Percentiles rank a stretch among this genome's conserved stretches.
These are phyloP conservation scores for Discoglossus pictus DNA, from an alignment of 2,797 vertebrate species.

Conservation along the genomic window DNA sequence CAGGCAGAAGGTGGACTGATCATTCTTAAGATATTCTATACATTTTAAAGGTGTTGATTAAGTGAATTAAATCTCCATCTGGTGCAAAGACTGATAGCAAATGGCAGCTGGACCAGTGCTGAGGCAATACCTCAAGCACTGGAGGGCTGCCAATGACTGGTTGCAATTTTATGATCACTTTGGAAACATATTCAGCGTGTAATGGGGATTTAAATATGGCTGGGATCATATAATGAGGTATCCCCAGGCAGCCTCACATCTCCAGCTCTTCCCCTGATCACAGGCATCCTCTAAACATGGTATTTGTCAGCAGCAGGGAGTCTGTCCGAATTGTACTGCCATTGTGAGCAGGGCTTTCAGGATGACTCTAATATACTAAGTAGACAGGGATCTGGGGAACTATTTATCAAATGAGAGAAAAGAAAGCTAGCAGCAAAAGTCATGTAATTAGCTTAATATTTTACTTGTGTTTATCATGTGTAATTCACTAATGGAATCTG, in stretches of 20 bases:
- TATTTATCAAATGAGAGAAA: constrained; percentile 31
- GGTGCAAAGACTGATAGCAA: constrained; percentile 67
- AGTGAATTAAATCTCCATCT: constrained; percentile 67
- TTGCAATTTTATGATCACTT: constrained; percentile 69
- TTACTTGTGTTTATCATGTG: constrained; percentile 26
- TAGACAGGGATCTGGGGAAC: constrained; percentile 13
- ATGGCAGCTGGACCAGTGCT: constrained; percentile 64
- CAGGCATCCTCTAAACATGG: constrained; percentile 34
- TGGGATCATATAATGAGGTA: constrained; percentile 63
- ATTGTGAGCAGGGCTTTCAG: background rate
- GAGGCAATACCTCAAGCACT: constrained; percentile 65
- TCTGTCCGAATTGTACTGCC: constrained; percentile 19
- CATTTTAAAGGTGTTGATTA: constrained; percentile 67
- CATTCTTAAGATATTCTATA: constrained; percentile 41
- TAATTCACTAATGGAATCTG: constrained; percentile 27
- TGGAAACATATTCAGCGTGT: constrained; percentile 60
- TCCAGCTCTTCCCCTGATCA: constrained; percentile 33
- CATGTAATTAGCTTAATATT: constrained; percentile 35
- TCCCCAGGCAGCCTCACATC: constrained; percentile 45
- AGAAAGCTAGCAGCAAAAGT: constrained; percentile 16
- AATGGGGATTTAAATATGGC: constrained; percentile 61
- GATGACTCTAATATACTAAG: constrained; percentile 8
- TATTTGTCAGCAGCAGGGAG: constrained; percentile 48
- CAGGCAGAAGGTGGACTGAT: constrained; percentile 6
- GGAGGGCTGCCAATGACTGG: constrained; percentile 66